Evolutionary conservation across 2,888 invertebrate species (phyloP), one percentile per base, ranked within the genome.

Genomic region (Dusona sp.): DNA sequence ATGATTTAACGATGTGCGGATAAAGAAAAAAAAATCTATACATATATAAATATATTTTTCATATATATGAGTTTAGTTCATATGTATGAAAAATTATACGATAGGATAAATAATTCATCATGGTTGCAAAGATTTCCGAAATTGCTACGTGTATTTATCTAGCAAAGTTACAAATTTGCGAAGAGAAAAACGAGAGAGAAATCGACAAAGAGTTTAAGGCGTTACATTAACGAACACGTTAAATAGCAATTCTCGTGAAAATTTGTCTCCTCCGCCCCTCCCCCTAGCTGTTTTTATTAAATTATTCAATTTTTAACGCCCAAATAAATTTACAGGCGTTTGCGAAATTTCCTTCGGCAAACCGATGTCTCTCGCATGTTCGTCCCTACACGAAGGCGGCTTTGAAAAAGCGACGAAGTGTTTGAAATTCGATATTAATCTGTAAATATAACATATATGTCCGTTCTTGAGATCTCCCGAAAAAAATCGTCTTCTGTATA

Each of bases 1-100:
- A 90, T 89, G 89, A 89, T 61, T 61, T 61, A 90, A 84, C 89
- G 80, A 88, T 90, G 89, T 90, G 89, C 87, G 87, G 61, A 6
- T 22, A 83, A 67, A 38, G 19, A 65, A 3, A 33, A 16, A 74
- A 29, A 77, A 36, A 75, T 61, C 48, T 64, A 72, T 57, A 45
- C 19, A 77, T 65, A 72, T 67, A 81, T 70, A 45, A 29, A 70
- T 45, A 70, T 29, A 48, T 54, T 73, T 51, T 73, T 51, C 51
- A 54, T 73, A 54, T 54, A 22, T 73, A 51, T 73, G 51, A 61
- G 29, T 61, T 73, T 51, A 51, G 64, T 75, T 67, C 79, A 78
- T 42, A 78, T 80, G 78, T 67, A 61, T 36, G 77, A 65, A 79
- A 64, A 73, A 84, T 80, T 22, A 77, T 48, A 65, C 48, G 22